Conservation (phyloP, 2,113 vertebrate genomes). For the Rhinogobius similis region DNA sequence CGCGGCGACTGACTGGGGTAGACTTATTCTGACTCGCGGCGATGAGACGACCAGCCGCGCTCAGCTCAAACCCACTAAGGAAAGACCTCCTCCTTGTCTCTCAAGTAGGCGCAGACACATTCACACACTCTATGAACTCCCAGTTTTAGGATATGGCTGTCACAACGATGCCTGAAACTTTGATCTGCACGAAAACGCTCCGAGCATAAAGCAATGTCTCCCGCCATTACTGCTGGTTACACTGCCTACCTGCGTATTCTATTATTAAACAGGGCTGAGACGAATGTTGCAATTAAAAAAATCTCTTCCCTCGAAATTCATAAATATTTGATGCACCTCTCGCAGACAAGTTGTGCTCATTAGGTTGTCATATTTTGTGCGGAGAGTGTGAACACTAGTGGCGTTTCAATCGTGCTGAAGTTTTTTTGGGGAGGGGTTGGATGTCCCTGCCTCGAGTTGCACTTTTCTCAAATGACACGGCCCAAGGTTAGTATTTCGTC, state of each 20-base stretch:
- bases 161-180: conserved; percentile 43
- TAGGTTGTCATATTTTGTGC: conserved; percentile 48
- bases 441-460: background rate
- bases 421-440: conserved; percentile 15
- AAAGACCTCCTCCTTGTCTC: conserved; percentile 41
- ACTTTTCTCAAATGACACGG: conserved; percentile 1
- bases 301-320: conserved; percentile 39
- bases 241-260: conserved; percentile 41
- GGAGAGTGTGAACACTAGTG: conserved; percentile 21
- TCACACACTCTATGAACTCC: conserved; percentile 48
- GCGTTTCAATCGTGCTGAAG: conserved; percentile 12
- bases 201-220: conserved; percentile 48
- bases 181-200: conserved; percentile 53
- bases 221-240: conserved; percentile 40
- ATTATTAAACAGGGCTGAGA: conserved; percentile 58
- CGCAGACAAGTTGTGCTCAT: conserved; percentile 43
- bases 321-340: conserved; percentile 61
- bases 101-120: conserved; percentile 50
- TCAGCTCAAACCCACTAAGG: conserved; percentile 41
- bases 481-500: conserved; percentile 19
- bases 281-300: conserved; percentile 57
- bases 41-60: conserved; percentile 52
- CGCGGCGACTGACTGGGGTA: conserved; percentile 31
- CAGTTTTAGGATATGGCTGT: conserved; percentile 52
- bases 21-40: conserved; percentile 57